Base-by-base conservation (phyloP, 2,888 invertebrate species). In the Scaptomyza polygonia region DNA sequence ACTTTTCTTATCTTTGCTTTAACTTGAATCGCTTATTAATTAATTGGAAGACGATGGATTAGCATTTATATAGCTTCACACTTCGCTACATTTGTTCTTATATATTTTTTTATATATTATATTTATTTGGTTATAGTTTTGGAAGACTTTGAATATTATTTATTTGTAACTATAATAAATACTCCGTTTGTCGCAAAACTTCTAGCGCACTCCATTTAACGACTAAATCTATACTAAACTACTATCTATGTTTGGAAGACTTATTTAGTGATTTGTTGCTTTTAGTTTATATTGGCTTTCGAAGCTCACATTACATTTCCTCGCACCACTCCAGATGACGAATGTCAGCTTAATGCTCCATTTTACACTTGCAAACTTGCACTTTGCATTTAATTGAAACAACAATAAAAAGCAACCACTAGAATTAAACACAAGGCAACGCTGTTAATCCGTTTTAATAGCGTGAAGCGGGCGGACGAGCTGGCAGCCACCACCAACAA, bases 251-350 rank as follows among this genome's bases (percentile, higher is more conserved):
- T 68, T 83, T 92, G 93, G 93, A 93, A 93, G 93, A 93, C 93
- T 91, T 92, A 88, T 90, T 86, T 78, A 90, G 91, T 90, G 92
- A 92, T 92, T 93, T 92, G 92, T 79, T 89, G 89, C 78, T 80
- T 88, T 72, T 55, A 51, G 74, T 77, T 68, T 51, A 44, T 71
- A 29, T 42, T 4, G 21, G 3, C 21, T 4, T 21, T 21, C n/a
- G 21, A 21, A 21, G 21, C 29, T 64, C 61, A 72, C 68, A 62
- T 64, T 54, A 39, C 45, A 18, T 7, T 42, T 14, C 25, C 2
- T 11, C 14, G 2, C 51, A 14, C 25, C 51, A 14, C 25, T n/a
- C 53, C 39, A 6, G 21, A 12, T 25, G 5, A 9, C 11, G 11
- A 44, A 29, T 14, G 4, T 0, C 18, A 48, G 25, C 51, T 32